Conservation (phyloP, 2,113 vertebrate genomes). For the Cervus canadensis region DNA sequence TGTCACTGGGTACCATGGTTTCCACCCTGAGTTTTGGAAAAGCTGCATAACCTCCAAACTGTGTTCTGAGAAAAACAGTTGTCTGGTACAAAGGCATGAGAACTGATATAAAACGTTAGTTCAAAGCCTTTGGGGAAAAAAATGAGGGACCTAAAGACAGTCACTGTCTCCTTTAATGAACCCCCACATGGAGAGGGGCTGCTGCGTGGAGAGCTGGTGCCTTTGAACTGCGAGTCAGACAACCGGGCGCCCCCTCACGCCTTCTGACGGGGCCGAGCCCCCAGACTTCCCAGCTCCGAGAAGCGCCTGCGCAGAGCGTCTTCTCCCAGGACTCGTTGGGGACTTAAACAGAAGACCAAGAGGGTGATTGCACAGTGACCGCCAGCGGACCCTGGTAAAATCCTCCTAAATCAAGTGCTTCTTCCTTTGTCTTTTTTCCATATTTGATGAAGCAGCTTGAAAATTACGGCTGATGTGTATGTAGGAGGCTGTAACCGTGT, state of each 20-base stretch:
- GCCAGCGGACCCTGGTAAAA: neutral
- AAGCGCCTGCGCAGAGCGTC: neutral
- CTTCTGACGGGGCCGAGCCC: neutral
- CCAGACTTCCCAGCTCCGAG: neutral
- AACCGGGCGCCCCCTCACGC: neutral
- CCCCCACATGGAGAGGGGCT: neutral
- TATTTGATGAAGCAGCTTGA: neutral
- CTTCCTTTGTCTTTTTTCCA: neutral
- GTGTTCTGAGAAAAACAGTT: conserved; percentile 63
- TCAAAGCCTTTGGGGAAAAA: conserved; percentile 57
- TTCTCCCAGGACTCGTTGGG: conserved; percentile 23
- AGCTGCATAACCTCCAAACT: conserved; percentile 58
- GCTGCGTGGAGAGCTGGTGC: neutral
- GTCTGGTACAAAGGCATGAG: conserved; percentile 61
- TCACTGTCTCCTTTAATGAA: conserved; percentile 41
- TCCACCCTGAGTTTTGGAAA: conserved; percentile 60
- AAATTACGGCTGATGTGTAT: neutral
- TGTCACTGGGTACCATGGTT: conserved; percentile 37
- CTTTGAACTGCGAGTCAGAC: conserved; percentile 54
- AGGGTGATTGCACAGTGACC: neutral
- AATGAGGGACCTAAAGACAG: conserved; percentile 35
- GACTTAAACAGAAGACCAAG: neutral
- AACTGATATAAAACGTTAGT: conserved; percentile 56
- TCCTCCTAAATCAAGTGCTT: neutral
- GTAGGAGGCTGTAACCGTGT: neutral